Percentiles rank a stretch among this genome's conserved stretches.
phyloP scores from a whole-genome alignment of 2,797 vertebrate genomes.

The Micromesistius poutassou region DNA sequence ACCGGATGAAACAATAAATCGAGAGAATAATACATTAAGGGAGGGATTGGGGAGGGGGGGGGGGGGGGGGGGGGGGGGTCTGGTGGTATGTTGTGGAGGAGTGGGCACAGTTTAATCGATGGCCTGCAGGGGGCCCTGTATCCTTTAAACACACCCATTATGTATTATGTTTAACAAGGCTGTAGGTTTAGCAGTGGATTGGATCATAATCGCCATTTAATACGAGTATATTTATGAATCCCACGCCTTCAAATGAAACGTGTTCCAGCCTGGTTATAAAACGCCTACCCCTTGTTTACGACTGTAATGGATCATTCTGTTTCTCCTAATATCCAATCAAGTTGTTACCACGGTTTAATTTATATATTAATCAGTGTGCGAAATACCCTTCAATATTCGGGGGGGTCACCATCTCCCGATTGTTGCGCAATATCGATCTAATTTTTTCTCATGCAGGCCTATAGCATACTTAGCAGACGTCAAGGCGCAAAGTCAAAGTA shows the following conservation, averaged over 20 bases:
- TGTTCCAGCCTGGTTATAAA: background rate
- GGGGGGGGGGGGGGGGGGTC: background rate
- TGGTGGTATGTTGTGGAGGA: background rate
- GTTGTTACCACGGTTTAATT: background rate
- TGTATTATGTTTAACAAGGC: slow-evolving; percentile 6
- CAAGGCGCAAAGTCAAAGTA: too few relatives aligned
- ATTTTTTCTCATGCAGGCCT: too few relatives aligned
- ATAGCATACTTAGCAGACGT: too few relatives aligned
- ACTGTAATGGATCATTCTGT: background rate
- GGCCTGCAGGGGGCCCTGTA: slow-evolving; percentile 57
- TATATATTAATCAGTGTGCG: too few relatives aligned
- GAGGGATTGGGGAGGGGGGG: background rate
- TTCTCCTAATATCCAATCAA: background rate
- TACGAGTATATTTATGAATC: slow-evolving; percentile 24
- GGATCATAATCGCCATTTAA: slow-evolving; percentile 27
- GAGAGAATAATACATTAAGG: too few relatives aligned
- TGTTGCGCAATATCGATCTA: too few relatives aligned
- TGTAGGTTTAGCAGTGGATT: slow-evolving; percentile 10
- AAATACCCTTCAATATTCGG: too few relatives aligned
- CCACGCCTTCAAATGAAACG: slow-evolving; percentile 18
- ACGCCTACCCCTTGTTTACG: background rate
- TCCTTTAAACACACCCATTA: slow-evolving; percentile 19
- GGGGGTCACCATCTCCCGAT: too few relatives aligned
- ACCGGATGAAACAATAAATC: too few relatives aligned
- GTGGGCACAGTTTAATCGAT: background rate